Evolutionary conservation across 2,797 vertebrate genomes (phyloP).

Genomic region (Amniataba percoides): DNA sequence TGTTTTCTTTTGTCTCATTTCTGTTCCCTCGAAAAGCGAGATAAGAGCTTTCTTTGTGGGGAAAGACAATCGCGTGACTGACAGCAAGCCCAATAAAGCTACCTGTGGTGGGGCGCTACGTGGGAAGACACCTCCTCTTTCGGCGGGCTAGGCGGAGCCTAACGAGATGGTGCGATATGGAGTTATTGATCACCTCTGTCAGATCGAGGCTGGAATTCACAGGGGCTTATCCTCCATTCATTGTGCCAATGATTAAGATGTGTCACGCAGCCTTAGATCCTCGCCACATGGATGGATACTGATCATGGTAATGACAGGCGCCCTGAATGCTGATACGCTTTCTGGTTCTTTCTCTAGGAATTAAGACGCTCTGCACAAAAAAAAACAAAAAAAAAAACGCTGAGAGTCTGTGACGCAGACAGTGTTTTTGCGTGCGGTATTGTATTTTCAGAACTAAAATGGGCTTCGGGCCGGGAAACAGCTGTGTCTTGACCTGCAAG

Average conservation of each 20-base stretch:
- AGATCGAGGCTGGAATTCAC: constrained; percentile 58
- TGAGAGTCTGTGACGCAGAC: constrained; percentile 32
- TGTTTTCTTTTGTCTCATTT: constrained; percentile 3
- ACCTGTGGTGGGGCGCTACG: constrained; percentile 17
- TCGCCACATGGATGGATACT: constrained; percentile 48
- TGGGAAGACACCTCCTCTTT: constrained; percentile 26
- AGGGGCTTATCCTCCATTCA: constrained; percentile 64
- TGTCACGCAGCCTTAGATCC: constrained; percentile 51
- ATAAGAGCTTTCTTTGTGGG: constrained; percentile 15
- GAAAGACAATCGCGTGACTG: constrained; percentile 17
- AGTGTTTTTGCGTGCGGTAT: constrained; percentile 38
- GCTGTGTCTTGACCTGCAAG: constrained; percentile 67
- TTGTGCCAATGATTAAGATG: constrained; percentile 69
- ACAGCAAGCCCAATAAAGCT: constrained; percentile 17
- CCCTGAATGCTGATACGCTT: constrained; percentile 44
- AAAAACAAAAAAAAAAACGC: too few relatives aligned
- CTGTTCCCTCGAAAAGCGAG: constrained; percentile 23
- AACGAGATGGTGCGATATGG: constrained; percentile 57
- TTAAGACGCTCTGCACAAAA: constrained; percentile 30
- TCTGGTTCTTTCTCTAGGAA: constrained; percentile 28
- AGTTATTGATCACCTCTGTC: constrained; percentile 78
- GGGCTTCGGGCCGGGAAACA: constrained; percentile 57
- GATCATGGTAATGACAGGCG: constrained; percentile 45
- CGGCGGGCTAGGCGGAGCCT: constrained; percentile 34
- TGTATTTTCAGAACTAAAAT: constrained; percentile 60